A percentile compares a stretch with the other conserved stretches of the same genome.
phyloP scores from a whole-genome alignment of 2,113 vertebrate species.

The Vanacampus margaritifer region DNA sequence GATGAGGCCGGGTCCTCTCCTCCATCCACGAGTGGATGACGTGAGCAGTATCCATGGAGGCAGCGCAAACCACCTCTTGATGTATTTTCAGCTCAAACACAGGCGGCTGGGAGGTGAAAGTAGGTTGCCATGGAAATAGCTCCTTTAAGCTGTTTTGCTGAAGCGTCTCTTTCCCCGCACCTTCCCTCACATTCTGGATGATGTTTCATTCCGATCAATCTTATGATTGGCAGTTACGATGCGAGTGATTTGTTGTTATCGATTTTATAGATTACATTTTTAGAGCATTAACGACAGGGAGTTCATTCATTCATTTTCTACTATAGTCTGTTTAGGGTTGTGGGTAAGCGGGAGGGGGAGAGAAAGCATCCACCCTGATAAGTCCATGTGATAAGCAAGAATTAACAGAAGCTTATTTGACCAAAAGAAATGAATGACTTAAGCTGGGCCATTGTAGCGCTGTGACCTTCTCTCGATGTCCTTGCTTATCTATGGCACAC shows the following conservation, averaged over 20 bases:
- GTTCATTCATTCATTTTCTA: too few species aligned
- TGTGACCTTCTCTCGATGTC: too few species aligned
- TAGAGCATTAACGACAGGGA: too few species aligned
- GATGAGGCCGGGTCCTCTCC: slow-evolving; percentile 22
- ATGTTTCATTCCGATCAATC: neutral
- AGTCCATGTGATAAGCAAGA: too few species aligned
- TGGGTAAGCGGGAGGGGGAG: neutral
- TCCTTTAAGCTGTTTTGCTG: slow-evolving; percentile 29
- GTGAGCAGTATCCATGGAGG: slow-evolving; percentile 42
- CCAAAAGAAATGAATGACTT: too few species aligned
- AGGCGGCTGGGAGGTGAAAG: slow-evolving; percentile 40
- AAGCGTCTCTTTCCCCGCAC: neutral
- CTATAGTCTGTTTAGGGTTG: too few species aligned
- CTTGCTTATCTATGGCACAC: too few species aligned
- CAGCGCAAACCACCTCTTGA: slow-evolving; percentile 12
- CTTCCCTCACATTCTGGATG: neutral
- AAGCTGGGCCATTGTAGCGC: too few species aligned
- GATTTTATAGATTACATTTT: neutral
- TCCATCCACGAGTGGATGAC: slow-evolving; percentile 34
- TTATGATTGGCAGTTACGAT: neutral
- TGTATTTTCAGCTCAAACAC: slow-evolving; percentile 55
- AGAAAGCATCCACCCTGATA: too few species aligned
- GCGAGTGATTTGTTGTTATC: neutral
- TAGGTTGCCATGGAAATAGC: slow-evolving; percentile 65
- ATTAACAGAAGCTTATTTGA: too few species aligned